phyloP scores from a whole-genome alignment of 1,140 invertebrate species.

The Bombus waltoni region DNA sequence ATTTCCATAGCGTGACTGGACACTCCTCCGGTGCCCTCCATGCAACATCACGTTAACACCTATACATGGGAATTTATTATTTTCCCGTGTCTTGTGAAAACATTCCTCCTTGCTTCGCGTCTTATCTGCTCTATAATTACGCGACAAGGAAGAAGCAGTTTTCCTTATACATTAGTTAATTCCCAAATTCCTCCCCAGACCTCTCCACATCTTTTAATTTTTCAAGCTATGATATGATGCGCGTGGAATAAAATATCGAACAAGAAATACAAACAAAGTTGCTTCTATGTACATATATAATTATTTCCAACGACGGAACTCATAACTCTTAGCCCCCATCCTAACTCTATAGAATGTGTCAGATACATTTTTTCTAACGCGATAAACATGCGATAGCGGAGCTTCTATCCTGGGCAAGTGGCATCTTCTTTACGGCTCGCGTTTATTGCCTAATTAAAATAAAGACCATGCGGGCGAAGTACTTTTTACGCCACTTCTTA shows the following conservation, averaged over 20 bases:
- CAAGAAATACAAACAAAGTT: background rate
- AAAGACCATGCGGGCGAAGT: background rate
- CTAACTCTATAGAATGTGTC: background rate
- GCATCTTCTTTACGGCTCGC: no score
- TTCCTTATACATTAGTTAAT: background rate
- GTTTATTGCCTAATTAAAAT: constrained; percentile 24
- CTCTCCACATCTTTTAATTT: background rate
- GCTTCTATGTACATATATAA: no score
- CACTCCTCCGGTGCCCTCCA: constrained; percentile 64
- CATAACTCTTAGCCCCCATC: background rate
- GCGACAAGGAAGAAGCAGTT: background rate
- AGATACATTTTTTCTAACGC: background rate
- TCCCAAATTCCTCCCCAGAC: background rate
- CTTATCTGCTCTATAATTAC: constrained; percentile 9
- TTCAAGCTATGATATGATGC: background rate
- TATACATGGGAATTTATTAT: constrained; percentile 57
- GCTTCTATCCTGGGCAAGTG: background rate
- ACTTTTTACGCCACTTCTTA: background rate
- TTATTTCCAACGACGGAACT: no score
- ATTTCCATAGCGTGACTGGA: constrained; percentile 77
- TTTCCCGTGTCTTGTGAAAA: constrained; percentile 50
- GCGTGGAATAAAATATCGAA: background rate
- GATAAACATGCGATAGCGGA: background rate
- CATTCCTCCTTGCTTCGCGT: constrained; percentile 1
- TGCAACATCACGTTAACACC: constrained; percentile 57